These are phyloP conservation scores for Oxygymnocypris stewartii DNA, from an alignment of 2,113 vertebrate genomes.

Conservation along the genomic window DNA sequence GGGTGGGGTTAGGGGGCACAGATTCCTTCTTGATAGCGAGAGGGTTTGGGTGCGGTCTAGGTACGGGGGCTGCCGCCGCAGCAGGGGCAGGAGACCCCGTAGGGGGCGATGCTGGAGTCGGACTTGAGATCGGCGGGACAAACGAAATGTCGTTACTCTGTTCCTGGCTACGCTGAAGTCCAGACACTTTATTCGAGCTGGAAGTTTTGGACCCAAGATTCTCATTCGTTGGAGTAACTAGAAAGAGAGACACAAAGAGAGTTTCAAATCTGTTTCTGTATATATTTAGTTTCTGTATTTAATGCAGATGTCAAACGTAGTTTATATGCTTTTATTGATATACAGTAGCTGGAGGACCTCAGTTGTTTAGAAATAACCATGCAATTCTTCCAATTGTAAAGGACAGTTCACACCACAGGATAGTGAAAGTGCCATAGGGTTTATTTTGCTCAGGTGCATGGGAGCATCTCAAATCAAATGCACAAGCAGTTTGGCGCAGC, in stretches of 20 bases:
- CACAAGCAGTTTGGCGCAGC: slow-evolving; percentile 14
- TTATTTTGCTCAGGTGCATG: not conserved
- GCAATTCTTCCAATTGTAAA: not conserved
- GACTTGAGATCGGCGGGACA: slow-evolving; percentile 82
- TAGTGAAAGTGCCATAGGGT: not conserved
- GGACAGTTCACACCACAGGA: not conserved
- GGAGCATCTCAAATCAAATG: slow-evolving; percentile 10
- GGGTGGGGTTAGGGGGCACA: slow-evolving; percentile 73
- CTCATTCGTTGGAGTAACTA: slow-evolving; percentile 86
- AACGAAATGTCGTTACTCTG: slow-evolving; percentile 88
- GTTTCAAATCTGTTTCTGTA: not conserved
- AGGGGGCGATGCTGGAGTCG: slow-evolving; percentile 78
- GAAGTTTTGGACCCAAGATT: slow-evolving; percentile 83
- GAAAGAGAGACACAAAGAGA: slow-evolving; percentile 25
- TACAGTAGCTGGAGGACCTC: not conserved
- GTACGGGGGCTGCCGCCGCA: slow-evolving; percentile 76
- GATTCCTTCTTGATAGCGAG: slow-evolving; percentile 87
- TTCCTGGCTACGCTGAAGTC: slow-evolving; percentile 94
- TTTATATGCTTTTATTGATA: not conserved
- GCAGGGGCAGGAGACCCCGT: slow-evolving; percentile 78
- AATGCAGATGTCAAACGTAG: slow-evolving; percentile 4
- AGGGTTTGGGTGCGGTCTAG: slow-evolving; percentile 70
- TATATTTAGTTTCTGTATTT: not conserved
- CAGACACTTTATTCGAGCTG: slow-evolving; percentile 86
- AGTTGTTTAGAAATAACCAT: no score